Conservation (phyloP, 2,888 invertebrate species). For the Phorcus lineatus region DNA sequence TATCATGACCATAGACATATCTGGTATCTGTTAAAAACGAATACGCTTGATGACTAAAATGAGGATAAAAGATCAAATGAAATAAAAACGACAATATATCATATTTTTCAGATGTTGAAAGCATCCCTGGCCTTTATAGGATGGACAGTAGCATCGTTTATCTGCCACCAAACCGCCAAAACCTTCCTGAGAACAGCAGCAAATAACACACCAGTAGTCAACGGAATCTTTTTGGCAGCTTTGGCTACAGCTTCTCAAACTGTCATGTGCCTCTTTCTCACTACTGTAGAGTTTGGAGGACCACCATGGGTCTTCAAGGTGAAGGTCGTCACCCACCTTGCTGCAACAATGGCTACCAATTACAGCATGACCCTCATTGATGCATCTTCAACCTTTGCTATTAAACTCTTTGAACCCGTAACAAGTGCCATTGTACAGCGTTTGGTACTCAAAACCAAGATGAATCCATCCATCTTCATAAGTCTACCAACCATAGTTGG, state of each 20-base stretch:
- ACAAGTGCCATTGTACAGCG: conserved; percentile 37
- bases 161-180: neutral
- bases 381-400: conserved; percentile 45
- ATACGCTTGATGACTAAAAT: too few relatives aligned
- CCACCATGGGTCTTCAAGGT: neutral
- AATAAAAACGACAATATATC: too few relatives aligned
- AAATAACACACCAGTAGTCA: neutral
- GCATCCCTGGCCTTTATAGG: neutral
- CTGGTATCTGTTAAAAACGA: too few relatives aligned
- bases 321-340: conserved; percentile 23
- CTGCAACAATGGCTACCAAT: conserved; percentile 41
- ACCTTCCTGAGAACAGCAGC: neutral
- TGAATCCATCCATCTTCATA: conserved; percentile 5
- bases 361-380: conserved; percentile 41
- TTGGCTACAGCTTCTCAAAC: neutral
- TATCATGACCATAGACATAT: too few relatives aligned
- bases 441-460: conserved; percentile 27
- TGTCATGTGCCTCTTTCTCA: neutral
- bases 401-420: conserved; percentile 44
- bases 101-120: too few relatives aligned
- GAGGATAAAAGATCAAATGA: too few relatives aligned
- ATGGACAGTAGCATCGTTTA: neutral
- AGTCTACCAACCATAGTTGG: conserved; percentile 39
- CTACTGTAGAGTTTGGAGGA: neutral
- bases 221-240: neutral